These are phyloP conservation scores for Tokudaia muenninki DNA, from an alignment of 2,797 vertebrate species.

Conservation along the genomic window DNA sequence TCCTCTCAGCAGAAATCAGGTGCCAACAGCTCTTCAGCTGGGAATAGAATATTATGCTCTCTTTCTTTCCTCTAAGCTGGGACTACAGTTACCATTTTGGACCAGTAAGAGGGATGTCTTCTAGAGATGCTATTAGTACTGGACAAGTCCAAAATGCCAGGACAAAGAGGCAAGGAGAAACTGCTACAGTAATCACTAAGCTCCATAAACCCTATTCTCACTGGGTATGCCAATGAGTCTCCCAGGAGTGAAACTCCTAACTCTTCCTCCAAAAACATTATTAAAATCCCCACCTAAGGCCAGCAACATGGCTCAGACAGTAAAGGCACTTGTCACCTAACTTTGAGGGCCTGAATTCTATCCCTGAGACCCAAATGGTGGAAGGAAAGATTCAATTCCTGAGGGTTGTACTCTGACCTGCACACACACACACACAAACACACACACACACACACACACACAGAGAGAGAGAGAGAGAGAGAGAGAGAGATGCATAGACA, in stretches of 20 bases:
- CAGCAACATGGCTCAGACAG: neutral
- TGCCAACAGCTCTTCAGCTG: neutral
- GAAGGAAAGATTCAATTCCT: neutral
- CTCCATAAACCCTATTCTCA: neutral
- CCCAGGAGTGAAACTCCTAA: neutral
- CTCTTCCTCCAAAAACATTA: neutral
- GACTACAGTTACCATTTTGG: neutral
- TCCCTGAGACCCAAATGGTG: neutral
- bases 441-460: too few relatives aligned
- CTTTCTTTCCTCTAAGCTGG: neutral
- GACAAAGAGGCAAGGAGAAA: neutral
- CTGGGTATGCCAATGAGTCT: neutral
- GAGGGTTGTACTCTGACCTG: neutral
- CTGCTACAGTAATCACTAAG: rapidly evolving
- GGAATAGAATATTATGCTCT: neutral
- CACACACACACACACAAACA: neutral
- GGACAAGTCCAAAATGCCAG: neutral
- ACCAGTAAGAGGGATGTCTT: neutral
- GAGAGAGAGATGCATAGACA: neutral
- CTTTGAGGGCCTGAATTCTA: neutral
- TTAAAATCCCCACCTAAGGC: neutral
- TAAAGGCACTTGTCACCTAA: neutral
- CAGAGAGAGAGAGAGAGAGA: too few relatives aligned
- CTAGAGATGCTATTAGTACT: neutral
- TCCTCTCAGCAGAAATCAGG: too few relatives aligned